Percentiles rank a stretch among this genome's conserved stretches.
These are phyloP conservation scores for Notamacropus eugenii DNA, from an alignment of 2,797 vertebrate genomes.

Conservation along the genomic window DNA sequence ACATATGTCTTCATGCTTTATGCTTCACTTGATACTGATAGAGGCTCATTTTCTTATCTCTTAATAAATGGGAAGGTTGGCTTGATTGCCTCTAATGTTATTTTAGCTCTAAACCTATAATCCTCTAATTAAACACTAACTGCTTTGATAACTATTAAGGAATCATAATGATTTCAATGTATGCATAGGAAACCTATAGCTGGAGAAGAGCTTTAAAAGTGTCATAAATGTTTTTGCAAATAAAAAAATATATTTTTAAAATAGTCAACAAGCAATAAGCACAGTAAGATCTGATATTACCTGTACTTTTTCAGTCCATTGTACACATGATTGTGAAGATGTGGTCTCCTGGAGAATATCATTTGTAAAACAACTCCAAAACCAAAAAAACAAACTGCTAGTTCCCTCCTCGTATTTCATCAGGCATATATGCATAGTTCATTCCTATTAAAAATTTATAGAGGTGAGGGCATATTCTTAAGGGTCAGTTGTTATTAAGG, in stretches of 20 bases:
- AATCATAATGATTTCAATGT: not conserved
- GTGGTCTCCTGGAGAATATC: not conserved
- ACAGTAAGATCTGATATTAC: not conserved
- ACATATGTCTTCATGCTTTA: not conserved
- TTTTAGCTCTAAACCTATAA: not conserved
- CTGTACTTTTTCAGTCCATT: not conserved
- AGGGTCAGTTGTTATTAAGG: not conserved
- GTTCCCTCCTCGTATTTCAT: not conserved
- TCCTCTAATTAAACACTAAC: not conserved
- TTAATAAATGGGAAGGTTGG: not conserved
- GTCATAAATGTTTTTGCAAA: not conserved
- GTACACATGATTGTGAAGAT: not conserved
- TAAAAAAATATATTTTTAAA: not conserved
- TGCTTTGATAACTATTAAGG: not conserved
- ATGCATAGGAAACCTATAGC: not conserved
- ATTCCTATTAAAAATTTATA: not conserved
- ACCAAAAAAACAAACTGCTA: not conserved
- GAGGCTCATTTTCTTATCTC: not conserved
- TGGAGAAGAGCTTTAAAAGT: not conserved
- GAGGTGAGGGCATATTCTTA: not conserved
- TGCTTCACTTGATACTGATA: not conserved
- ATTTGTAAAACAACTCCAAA: not conserved
- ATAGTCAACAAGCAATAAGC: not conserved
- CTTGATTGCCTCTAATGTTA: not conserved
- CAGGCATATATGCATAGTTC: not conserved